phyloP scores from a whole-genome alignment of 2,113 vertebrate species.

The Nyctibius bracteatus region DNA sequence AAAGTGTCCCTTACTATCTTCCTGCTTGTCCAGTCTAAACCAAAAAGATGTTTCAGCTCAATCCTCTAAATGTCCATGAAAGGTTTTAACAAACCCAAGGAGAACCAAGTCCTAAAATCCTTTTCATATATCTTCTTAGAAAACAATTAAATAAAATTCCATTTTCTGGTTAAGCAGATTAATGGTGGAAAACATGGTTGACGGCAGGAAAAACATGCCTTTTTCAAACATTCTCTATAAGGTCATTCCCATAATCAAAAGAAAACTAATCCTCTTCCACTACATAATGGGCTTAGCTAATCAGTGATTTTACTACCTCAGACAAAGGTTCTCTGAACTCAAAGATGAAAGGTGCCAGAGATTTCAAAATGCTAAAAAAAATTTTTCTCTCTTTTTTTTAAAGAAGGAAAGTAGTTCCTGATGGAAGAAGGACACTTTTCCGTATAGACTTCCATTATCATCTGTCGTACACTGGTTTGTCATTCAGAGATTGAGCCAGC shows the following conservation, averaged over 20 bases:
- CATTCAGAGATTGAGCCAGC: neutral
- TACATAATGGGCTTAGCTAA: slow-evolving; percentile 24
- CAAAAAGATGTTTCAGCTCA: neutral
- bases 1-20: neutral
- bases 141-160: neutral
- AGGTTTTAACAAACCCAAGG: neutral
- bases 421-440: slow-evolving; percentile 11
- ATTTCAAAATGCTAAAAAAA: slow-evolving; percentile 16
- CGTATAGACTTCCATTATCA: neutral
- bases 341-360: neutral
- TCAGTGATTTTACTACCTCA: slow-evolving; percentile 42
- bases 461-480: neutral
- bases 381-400: too few relatives aligned
- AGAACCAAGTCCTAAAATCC: neutral
- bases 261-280: slow-evolving; percentile 14
- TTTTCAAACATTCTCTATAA: neutral
- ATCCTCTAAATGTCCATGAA: neutral
- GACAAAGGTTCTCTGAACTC: slow-evolving; percentile 42
- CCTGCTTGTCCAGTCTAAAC: neutral
- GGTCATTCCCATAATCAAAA: neutral
- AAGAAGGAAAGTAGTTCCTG: neutral
- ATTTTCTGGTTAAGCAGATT: neutral
- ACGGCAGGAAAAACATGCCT: neutral
- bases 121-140: neutral
- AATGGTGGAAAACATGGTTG: neutral